Percentiles rank a stretch among this genome's conserved stretches.
These are phyloP conservation scores for Threskiornis aethiopicus DNA, from an alignment of 2,797 vertebrate genomes.

Conservation along the genomic window DNA sequence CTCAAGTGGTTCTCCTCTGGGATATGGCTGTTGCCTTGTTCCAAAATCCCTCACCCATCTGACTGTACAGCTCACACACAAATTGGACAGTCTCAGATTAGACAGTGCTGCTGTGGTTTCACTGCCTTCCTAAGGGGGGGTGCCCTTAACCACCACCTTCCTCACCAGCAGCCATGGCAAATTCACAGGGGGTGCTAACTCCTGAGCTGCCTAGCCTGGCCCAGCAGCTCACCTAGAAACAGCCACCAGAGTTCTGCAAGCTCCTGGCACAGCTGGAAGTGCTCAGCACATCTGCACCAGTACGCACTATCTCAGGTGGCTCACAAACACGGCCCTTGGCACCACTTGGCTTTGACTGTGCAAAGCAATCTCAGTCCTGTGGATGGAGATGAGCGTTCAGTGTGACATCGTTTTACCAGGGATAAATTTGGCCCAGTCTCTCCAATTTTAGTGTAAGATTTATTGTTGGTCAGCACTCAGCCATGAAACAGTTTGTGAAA, in stretches of 20 bases:
- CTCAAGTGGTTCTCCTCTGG: conserved; percentile 59
- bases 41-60: background rate
- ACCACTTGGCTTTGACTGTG: accelerated
- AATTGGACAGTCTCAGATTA: background rate
- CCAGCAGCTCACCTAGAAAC: background rate
- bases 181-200: accelerated
- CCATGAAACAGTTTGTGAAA: background rate
- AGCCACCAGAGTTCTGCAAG: background rate
- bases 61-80: background rate
- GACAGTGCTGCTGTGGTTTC: background rate
- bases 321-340: background rate
- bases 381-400: background rate
- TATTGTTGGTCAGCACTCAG: background rate
- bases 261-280: accelerated
- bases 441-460: background rate
- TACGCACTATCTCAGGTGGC: accelerated
- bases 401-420: background rate
- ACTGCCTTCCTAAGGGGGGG: background rate
- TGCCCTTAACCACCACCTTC: background rate
- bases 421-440: background rate
- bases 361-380: background rate
- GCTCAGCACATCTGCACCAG: accelerated
- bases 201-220: background rate
- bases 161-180: accelerated
- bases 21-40: background rate